Percentiles rank a stretch among this genome's conserved stretches.
Evolutionary conservation across 2,797 vertebrate species (phyloP).

Genomic region (Adelosebastes latens): DNA sequence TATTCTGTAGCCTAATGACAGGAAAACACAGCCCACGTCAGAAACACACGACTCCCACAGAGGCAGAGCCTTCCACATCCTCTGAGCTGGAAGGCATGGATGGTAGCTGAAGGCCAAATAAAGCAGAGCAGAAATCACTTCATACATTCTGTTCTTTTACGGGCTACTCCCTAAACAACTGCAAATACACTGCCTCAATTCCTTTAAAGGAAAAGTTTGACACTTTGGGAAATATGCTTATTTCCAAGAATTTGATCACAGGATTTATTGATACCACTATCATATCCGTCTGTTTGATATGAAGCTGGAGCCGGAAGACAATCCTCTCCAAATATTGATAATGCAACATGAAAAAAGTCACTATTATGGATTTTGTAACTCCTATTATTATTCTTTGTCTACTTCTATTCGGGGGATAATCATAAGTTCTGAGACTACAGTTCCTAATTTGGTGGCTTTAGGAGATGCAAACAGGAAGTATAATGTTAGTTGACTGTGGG

Average conservation of each 20-base stretch:
- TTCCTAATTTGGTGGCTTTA: background rate
- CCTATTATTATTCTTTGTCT: background rate
- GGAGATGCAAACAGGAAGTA: background rate
- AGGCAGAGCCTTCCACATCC: slow-evolving; percentile 29
- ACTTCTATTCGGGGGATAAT: background rate
- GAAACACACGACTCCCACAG: slow-evolving; percentile 36
- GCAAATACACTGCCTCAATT: background rate
- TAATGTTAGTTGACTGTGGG: background rate
- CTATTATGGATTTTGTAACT: background rate
- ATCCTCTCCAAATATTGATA: background rate
- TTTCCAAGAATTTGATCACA: background rate
- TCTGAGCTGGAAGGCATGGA: slow-evolving; percentile 15
- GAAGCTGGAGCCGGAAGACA: background rate
- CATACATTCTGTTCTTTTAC: slow-evolving; percentile 32
- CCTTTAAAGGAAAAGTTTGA: background rate
- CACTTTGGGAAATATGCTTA: background rate
- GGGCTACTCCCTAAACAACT: slow-evolving; percentile 29
- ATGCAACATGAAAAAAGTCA: background rate
- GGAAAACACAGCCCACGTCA: slow-evolving; percentile 52
- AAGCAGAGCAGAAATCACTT: slow-evolving; percentile 28
- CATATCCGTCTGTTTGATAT: background rate
- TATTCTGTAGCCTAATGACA: slow-evolving; percentile 51
- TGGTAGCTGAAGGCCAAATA: slow-evolving; percentile 36
- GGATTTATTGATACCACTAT: background rate
- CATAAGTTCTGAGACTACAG: background rate